Base-by-base conservation (phyloP, 2,797 vertebrate species). In the Sebastes flavidus region DNA sequence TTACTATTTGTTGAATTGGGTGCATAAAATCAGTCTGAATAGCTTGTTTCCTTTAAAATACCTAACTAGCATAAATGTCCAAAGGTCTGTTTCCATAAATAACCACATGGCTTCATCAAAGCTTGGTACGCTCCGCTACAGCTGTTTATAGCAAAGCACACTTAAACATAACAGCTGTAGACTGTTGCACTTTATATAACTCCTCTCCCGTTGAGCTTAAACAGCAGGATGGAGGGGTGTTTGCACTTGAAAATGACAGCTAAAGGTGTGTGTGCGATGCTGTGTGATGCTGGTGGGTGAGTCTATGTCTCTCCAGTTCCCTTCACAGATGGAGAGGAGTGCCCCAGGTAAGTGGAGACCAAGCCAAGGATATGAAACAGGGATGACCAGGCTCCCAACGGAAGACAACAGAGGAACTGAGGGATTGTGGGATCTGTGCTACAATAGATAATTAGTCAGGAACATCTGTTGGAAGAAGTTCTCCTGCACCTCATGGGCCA, bases 391-490 rank as follows among this genome's bases (percentile, higher is more conserved):
- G 84, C 81, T 94, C 94, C 93, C 92, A 49, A 80, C 76, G 88
- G 93, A 94, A 92, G 92, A 90, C 75, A 83, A 76, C 78, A 75
- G 76, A 87, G 89, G 90, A 95, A 92, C 89, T 86, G 78, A 90
- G 90, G 90, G 88, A 91, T 91, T 91, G 79, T 88, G 91, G 91
- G 92, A 91, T 90, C 89, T 84, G 82, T 61, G 89, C 87, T 91
- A 95, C 94, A 95, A 94, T 91, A 92, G 93, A 95, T 95, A 94
- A 96, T 96, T 96, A 96, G 95, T 93, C 83, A 84, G 83, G 88
- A 93, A 94, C 95, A 96, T 96, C 95, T 96, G 96, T 77, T 90
- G 84, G 89, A 93, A 90, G 92, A 94, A 85, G 88, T 90, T 88
- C 86, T 77, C 70, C 29, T 46, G 77, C 58, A 88, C 83, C 94